Percentiles rank a stretch among this genome's conserved stretches.
Conservation (phyloP, 2,888 invertebrate species). For the Meteorus colon region DNA sequence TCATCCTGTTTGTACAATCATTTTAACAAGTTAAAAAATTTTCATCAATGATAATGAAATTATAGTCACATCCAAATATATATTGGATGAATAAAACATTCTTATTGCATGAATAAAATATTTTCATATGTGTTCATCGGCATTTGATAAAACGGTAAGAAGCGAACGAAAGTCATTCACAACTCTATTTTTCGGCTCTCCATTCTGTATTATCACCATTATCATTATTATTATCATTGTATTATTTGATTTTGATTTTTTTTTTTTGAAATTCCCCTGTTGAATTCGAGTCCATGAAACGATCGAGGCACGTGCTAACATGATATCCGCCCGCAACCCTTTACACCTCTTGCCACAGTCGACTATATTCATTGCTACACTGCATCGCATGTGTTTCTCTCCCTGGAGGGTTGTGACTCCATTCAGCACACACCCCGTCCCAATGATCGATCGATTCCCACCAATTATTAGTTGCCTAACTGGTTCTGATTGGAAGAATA, state of each 20-base stretch:
- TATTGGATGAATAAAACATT: no score
- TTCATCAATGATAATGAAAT: no score
- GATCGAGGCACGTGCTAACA: constrained; percentile 49
- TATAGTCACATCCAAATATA: no score
- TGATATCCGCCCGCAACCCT: constrained; percentile 48
- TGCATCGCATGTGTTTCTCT: constrained; percentile 41
- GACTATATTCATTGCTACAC: constrained; percentile 34
- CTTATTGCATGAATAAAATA: no score
- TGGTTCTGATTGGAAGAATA: constrained; percentile 66
- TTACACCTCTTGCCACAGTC: constrained; percentile 42
- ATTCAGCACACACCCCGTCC: constrained; percentile 34
- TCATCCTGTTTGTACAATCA: no score
- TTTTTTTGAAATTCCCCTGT: constrained; percentile 25
- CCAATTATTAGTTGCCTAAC: constrained; percentile 70
- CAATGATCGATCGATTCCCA: constrained; percentile 62
- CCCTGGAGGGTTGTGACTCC: constrained; percentile 34
- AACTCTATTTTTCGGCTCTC: not conserved
- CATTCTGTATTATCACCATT: no score
- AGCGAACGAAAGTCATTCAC: constrained; percentile 19
- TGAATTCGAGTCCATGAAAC: constrained; percentile 25
- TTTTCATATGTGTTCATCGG: constrained; percentile 5
- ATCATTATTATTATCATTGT: constrained; percentile 11
- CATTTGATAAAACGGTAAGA: constrained; percentile 12
- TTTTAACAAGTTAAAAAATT: no score
- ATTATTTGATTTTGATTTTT: not conserved